phyloP scores from a whole-genome alignment of 2,888 invertebrate genomes.

The Eilema sororculum region DNA sequence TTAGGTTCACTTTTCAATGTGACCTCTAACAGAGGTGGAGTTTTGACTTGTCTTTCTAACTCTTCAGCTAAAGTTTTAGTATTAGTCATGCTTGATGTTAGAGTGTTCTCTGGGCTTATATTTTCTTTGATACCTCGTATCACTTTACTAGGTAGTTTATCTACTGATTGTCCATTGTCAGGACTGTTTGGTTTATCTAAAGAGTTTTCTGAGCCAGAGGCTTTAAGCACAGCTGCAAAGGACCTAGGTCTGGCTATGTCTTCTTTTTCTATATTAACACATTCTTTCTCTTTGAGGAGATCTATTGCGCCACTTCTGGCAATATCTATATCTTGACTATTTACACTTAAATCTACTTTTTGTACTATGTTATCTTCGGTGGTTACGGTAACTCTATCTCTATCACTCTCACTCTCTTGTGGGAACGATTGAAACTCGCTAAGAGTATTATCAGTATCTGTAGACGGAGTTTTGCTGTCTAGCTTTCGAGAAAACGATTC shows the following conservation, averaged over 20 bases:
- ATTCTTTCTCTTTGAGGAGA: slow-evolving; percentile 68
- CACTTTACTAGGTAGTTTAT: slow-evolving; percentile 85
- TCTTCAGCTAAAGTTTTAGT: slow-evolving; percentile 76
- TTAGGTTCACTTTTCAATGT: slow-evolving; percentile 60
- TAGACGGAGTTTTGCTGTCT: slow-evolving; percentile 82
- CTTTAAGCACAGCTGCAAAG: slow-evolving; percentile 80
- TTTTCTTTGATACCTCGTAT: slow-evolving; percentile 88
- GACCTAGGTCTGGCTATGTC: slow-evolving; percentile 68
- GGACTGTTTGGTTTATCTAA: slow-evolving; percentile 77
- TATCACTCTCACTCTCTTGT: slow-evolving; percentile 59
- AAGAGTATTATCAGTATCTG: slow-evolving; percentile 81
- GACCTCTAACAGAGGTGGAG: slow-evolving; percentile 64
- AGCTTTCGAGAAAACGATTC: slow-evolving; percentile 81
- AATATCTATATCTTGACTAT: slow-evolving; percentile 62
- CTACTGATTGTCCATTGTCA: slow-evolving; percentile 75
- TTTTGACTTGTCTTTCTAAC: slow-evolving; percentile 68
- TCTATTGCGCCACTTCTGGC: slow-evolving; percentile 60
- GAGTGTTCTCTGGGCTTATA: slow-evolving; percentile 88
- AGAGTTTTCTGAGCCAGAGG: slow-evolving; percentile 79
- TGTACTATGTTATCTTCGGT: slow-evolving; percentile 85
- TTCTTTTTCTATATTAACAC: slow-evolving; percentile 64
- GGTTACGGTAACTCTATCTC: slow-evolving; percentile 78
- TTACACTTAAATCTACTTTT: slow-evolving; percentile 83
- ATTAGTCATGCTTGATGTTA: slow-evolving; percentile 78
- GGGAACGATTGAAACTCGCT: slow-evolving; percentile 81